These are phyloP conservation scores for Drosophila setifemur DNA, from an alignment of 1,140 invertebrate species.

Conservation along the genomic window DNA sequence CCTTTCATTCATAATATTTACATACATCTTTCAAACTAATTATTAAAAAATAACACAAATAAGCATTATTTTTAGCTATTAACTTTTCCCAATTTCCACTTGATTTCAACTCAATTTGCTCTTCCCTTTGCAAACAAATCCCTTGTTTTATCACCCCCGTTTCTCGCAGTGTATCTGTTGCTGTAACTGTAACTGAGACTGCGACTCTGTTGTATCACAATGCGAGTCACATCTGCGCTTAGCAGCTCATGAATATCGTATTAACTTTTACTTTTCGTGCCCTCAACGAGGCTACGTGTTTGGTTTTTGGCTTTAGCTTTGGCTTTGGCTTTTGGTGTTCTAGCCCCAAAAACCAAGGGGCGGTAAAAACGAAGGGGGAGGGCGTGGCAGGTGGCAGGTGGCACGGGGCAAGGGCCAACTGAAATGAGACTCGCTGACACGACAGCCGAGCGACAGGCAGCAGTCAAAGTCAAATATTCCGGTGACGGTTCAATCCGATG, in stretches of 20 bases:
- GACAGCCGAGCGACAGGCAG: slow-evolving; percentile 25
- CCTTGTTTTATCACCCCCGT: neutral
- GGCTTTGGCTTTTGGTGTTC: slow-evolving; percentile 2
- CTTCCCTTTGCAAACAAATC: too few species aligned
- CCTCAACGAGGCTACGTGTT: slow-evolving; percentile 37
- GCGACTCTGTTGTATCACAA: slow-evolving; percentile 68
- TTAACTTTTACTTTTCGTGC: slow-evolving; percentile 77
- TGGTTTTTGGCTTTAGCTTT: slow-evolving; percentile 34
- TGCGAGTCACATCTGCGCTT: slow-evolving; percentile 80
- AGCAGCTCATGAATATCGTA: slow-evolving; percentile 81
- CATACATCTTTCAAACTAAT: too few species aligned
- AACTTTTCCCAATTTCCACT: too few species aligned
- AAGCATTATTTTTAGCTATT: too few species aligned
- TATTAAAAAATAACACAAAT: too few species aligned
- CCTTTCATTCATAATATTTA: too few species aligned
- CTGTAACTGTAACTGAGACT: slow-evolving; percentile 19
- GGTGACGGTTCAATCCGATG: neutral
- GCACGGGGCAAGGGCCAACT: slow-evolving; percentile 15
- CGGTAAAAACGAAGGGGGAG: neutral
- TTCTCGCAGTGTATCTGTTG: neutral
- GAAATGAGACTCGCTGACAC: slow-evolving; percentile 39
- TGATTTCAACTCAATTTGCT: too few species aligned
- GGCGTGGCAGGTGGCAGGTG: neutral
- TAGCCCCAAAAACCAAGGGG: neutral
- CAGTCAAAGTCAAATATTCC: slow-evolving; percentile 2